These are phyloP conservation scores for Odobenus rosmarus DNA, from an alignment of 2,113 vertebrate species.

Conservation along the genomic window DNA sequence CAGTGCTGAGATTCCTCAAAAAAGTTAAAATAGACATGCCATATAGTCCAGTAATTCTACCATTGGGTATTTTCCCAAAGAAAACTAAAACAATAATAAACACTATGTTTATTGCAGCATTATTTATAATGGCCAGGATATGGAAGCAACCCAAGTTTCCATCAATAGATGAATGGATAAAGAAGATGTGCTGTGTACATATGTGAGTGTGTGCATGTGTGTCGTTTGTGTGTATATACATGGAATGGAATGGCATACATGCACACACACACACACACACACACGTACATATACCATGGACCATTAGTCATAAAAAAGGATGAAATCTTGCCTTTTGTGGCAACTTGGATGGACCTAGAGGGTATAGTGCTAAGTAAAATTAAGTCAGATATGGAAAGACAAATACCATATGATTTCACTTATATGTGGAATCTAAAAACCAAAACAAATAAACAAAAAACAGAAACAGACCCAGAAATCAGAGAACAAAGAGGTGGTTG, in stretches of 20 bases:
- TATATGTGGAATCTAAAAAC: not conserved
- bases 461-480: not conserved
- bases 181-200: not conserved
- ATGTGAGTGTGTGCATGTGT: not conserved
- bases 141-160: not conserved
- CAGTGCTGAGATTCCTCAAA: not conserved
- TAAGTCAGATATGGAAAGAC: not conserved
- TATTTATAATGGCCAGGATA: not conserved
- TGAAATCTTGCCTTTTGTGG: not conserved
- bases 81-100: not conserved
- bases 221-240: not conserved
- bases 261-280: not conserved
- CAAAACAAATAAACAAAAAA: not conserved
- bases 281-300: not conserved
- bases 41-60: not conserved
- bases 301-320: not conserved
- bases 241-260: not conserved
- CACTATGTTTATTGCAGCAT: not conserved
- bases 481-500: not conserved
- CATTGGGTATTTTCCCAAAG: not conserved
- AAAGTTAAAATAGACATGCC: not conserved
- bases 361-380: not conserved
- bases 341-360: not conserved
- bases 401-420: not conserved
- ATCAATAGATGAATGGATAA: not conserved